A percentile compares a stretch with the other conserved stretches of the same genome.
These are phyloP conservation scores for Anoura caudifer DNA, from an alignment of 2,113 vertebrate genomes.

Conservation along the genomic window DNA sequence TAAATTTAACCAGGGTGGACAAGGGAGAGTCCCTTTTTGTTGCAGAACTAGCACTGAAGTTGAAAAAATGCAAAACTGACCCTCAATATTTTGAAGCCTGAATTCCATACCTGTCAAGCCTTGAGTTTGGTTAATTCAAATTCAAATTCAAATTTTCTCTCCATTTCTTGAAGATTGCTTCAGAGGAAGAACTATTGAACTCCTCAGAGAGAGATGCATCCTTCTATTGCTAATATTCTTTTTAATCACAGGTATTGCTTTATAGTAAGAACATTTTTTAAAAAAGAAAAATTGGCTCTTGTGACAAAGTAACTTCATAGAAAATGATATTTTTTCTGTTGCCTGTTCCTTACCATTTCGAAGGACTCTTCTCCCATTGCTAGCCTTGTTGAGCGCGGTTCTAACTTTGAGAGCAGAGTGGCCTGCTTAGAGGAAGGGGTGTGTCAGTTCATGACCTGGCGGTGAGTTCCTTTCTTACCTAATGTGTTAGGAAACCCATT, in stretches of 20 bases:
- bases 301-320: background rate
- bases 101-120: background rate
- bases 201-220: background rate
- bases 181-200: background rate
- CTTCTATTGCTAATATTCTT: background rate
- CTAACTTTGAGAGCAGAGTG: background rate
- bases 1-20: background rate
- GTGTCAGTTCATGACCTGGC: background rate
- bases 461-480: background rate
- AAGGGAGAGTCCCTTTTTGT: background rate
- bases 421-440: background rate
- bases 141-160: conserved; percentile 1
- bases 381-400: background rate
- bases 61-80: background rate
- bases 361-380: background rate
- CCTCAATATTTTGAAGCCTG: background rate
- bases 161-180: background rate
- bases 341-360: background rate
- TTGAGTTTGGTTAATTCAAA: background rate
- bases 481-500: background rate
- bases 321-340: background rate
- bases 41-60: background rate
- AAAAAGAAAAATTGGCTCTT: conserved; percentile 20
- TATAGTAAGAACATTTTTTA: background rate
- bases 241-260: background rate